Percentiles rank a stretch among this genome's conserved stretches.
These are phyloP conservation scores for Acheta domesticus DNA, from an alignment of 2,888 invertebrate genomes.

Conservation along the genomic window DNA sequence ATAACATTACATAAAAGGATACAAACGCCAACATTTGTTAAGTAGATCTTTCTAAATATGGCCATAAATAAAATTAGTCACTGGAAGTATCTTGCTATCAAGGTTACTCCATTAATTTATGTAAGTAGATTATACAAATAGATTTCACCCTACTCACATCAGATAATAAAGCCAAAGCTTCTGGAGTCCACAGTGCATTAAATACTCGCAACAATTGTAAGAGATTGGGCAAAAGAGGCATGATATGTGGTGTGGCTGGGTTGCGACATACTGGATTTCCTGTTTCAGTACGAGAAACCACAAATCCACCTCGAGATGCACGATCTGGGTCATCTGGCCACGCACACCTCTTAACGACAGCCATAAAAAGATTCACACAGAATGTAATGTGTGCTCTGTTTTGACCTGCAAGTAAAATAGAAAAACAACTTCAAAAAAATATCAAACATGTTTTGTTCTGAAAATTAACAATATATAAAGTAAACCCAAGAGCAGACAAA, in stretches of 20 bases:
- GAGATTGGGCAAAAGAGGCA: slow-evolving; percentile 75
- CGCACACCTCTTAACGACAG: slow-evolving; percentile 81
- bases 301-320: slow-evolving; percentile 80
- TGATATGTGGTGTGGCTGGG: slow-evolving; percentile 79
- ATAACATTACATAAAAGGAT: too few species aligned
- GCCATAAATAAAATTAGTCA: not conserved
- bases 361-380: slow-evolving; percentile 71
- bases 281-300: slow-evolving; percentile 68
- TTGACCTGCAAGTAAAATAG: slow-evolving; percentile 48
- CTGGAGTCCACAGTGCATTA: slow-evolving; percentile 74
- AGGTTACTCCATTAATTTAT: too few species aligned
- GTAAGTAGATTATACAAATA: too few species aligned
- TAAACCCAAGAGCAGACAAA: too few species aligned
- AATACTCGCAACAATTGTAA: slow-evolving; percentile 73
- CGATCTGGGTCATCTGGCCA: slow-evolving; percentile 84
- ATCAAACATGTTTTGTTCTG: too few species aligned
- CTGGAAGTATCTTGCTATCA: not conserved
- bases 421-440: not conserved
- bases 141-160: slow-evolving; percentile 44
- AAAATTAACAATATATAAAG: too few species aligned
- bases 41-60: too few species aligned
- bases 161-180: slow-evolving; percentile 60
- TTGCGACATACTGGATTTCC: slow-evolving; percentile 81
- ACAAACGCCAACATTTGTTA: too few species aligned
- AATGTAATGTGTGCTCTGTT: slow-evolving; percentile 66